Evolutionary conservation across 2,113 vertebrate species (phyloP).

Genomic region (Centrocercus urophasianus): DNA sequence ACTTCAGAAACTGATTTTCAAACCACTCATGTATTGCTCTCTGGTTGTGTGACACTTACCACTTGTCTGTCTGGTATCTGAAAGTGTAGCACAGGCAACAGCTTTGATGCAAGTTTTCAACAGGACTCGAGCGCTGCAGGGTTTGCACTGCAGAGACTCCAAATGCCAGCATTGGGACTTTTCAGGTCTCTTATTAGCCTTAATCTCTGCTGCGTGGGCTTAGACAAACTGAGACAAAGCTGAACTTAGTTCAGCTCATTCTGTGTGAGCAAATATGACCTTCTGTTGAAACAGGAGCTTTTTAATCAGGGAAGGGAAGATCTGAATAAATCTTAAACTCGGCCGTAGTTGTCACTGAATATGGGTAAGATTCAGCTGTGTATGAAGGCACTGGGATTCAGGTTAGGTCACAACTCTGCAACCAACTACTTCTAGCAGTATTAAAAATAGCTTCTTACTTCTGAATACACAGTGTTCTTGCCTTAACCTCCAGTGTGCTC

Average conservation of each 20-base stretch:
- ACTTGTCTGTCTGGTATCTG: not conserved
- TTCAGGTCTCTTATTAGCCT: not conserved
- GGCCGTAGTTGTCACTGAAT: not conserved
- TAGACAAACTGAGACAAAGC: not conserved
- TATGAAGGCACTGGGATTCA: not conserved
- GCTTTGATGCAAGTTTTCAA: not conserved
- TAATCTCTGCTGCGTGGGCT: not conserved
- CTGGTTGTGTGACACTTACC: not conserved
- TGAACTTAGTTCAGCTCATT: not conserved
- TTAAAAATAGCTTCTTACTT: not conserved
- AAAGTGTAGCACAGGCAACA: not conserved
- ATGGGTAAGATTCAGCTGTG: not conserved
- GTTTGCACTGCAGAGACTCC: not conserved
- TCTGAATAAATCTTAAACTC: not conserved
- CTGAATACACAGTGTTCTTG: not conserved
- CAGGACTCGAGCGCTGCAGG: not conserved
- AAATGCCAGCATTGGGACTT: not conserved
- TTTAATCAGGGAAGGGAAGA: not conserved
- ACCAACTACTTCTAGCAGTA: not conserved
- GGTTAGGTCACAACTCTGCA: not conserved
- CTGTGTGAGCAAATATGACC: not conserved
- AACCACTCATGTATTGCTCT: not conserved
- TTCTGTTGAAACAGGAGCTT: not conserved
- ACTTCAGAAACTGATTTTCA: conserved; percentile 8
- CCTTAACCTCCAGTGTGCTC: not conserved